Percentiles rank a stretch among this genome's conserved stretches.
These are phyloP conservation scores for Oryzias melastigma DNA, from an alignment of 2,113 vertebrate species.

Conservation along the genomic window DNA sequence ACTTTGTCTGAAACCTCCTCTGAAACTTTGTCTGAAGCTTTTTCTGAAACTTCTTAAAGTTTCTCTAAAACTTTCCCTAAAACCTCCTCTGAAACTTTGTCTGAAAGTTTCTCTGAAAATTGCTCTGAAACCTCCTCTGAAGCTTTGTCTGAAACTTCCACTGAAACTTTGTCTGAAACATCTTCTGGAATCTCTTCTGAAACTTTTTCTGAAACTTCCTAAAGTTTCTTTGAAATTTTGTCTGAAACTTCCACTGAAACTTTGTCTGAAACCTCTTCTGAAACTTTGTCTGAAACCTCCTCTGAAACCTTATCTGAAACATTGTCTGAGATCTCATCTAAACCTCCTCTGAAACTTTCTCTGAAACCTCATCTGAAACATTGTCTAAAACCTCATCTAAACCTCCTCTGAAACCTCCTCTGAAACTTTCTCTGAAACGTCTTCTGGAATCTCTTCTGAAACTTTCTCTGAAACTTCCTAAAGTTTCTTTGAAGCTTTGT, in stretches of 20 bases:
- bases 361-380: not conserved
- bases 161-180: no score
- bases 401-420: slow-evolving; percentile 4
- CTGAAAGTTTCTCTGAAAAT: no score
- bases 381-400: slow-evolving; percentile 9
- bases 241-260: no score
- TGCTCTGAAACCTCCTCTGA: no score
- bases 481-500: not conserved
- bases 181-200: not conserved
- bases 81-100: no score
- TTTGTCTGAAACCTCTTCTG: no score
- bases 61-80: not conserved
- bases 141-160: no score
- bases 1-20: not conserved
- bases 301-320: no score
- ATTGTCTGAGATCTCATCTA: not conserved
- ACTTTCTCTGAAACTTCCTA: slow-evolving; percentile 7
- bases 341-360: no score
- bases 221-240: no score
- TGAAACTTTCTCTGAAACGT: slow-evolving; percentile 1
- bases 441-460: not conserved
- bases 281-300: no score
- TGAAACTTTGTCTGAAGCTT: slow-evolving; percentile 8
- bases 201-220: not conserved
- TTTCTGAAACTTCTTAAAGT: not conserved